Evolutionary conservation across 2,113 vertebrate genomes (phyloP), one percentile per base, ranked within the genome.

Genomic region (Talpa occidentalis): DNA sequence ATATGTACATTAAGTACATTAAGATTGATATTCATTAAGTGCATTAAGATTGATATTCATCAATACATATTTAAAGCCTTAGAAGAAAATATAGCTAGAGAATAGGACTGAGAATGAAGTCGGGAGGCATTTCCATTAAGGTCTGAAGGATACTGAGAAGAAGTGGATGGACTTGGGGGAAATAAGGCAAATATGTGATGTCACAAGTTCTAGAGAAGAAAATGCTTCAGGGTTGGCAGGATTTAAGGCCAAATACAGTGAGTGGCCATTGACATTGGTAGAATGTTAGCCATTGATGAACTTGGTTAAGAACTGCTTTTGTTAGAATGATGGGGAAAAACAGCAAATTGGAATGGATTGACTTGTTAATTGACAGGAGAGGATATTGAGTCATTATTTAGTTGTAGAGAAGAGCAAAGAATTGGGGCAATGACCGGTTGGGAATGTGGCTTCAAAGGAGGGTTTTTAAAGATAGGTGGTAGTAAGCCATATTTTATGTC

Each of bases 241-340:
- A 79, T 54, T 92, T 67, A 80, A 87, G 21, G 70, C 52, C 72
- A 90, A 37, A n/a, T 74, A 76, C 52, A 54, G 52, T 54, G 52
- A 70, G 42, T 60, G 44, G 17, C 37, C 88, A 16, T 59, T 87
- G 78, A 30, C 60, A n/a, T 89, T 85, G 64, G 73, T 54, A 78
- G 60, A 42, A 17, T 87, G 6, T 59, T 77, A 37, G 74, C 82
- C 59, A 67, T 37, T 89, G 87, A 47, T 81, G 42, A 88, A 6
- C 56, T 64, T 88, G 47, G 26, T 80, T 54, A 80, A 93, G 70
- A 66, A 28, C 59, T 49, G 3, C 85, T 96, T 78, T 60, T 76
- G 11, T 69, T 52, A 76, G 74, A 70, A 59, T 66, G 32, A 28
- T 47, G 32, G 26, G n/a, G n/a, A 59, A 47, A 80, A 95, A 74